Evolutionary conservation across 2,888 invertebrate species (phyloP), one percentile per base, ranked within the genome.

Genomic region (Cryptus viduatorius): DNA sequence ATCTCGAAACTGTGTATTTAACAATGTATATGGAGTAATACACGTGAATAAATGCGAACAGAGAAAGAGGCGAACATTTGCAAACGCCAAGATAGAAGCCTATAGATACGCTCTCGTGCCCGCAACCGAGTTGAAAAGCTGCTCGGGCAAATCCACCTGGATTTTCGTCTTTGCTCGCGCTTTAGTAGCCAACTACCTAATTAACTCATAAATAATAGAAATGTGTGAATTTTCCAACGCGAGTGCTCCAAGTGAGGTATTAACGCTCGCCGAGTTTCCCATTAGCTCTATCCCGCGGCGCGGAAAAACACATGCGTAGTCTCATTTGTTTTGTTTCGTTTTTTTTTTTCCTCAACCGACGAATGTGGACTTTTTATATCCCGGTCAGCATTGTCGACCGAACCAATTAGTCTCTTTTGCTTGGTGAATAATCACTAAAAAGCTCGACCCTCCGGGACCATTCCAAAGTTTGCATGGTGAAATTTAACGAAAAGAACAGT

Each of bases 171-270:
- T 72, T 19, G 67, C 68, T 16, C 76, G 10, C 71, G 72, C 61
- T 75, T 81, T 77, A 67, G 53, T 42, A 56, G 59, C 71, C 77
- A 56, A 61, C 61, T 73, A 61, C 68, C 78, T 73, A 78, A 82
- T 82, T 78, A 78, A 82, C 78, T 73, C 78, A 56, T 78, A 78
- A 82, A 82, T 82, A 82, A 78, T 82, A 73, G 72, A 82, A 78
- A 78, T 50, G 61, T 73, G 78, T 68, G 78, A 50, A 78, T 73
- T 82, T 61, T 50, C 37, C 53, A 42, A 68, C 59, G 50, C 29
- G 61, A 16, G n/a, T 48, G 37, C 42, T 68, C 31, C 61, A 5
- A 19, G 19, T 31, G 44, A 44, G 50, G 24, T 19, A 68, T 61
- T 42, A 79, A 71, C 53, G 64, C 29, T 42, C 48, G 8, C 37